Base-by-base conservation (phyloP, 2,113 vertebrate species). In the Caretta caretta region DNA sequence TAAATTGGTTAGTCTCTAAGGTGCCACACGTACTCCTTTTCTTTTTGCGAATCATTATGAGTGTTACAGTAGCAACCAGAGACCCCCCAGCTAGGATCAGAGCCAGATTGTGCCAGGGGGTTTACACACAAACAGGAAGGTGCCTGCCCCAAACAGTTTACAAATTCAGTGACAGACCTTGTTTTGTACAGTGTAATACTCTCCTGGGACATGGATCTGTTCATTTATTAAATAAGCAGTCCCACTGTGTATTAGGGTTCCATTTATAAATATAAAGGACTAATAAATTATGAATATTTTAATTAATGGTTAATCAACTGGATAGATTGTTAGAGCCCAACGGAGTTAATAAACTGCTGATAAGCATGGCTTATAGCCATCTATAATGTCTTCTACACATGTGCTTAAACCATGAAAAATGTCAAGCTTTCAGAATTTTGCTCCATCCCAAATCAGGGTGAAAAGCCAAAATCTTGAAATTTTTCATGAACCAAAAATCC, bases 251-350 rank as follows among this genome's bases (percentile, higher is more conserved):
- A 80, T 78, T 85, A 80, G 81, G 81, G 80, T 85, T 93, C 42
- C 90, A 92, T 90, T 92, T 93, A 54, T 69, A 89, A 83, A 20
- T 93, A 93, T 91, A 89, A 89, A 95, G 83, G 92, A 91, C 83
- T 94, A 94, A 96, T 88, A 96, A 91, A 93, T 84, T 8, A 96
- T 92, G 86, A 96, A 90, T 95, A 94, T 83, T 80, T 90, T 94
- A 92, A 95, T 92, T 90, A 93, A 92, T 87, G 76, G 76, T n/a
- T 93, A 93, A 96, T 93, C 96, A 95, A 95, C 96, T 80, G 57
- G 87, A 93, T 79, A 86, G 90, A 89, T 95, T 96, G 90, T 91
- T 76, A 89, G 87, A 94, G 89, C 72, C 92, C 94, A 88, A 13
- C 0, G 8, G 96, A 6, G 87, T 95, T 92, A 94, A 92, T 80